Percentiles rank a stretch among this genome's conserved stretches.
Conservation (phyloP, 1,140 invertebrate genomes). For the Cotesia chilonis region DNA sequence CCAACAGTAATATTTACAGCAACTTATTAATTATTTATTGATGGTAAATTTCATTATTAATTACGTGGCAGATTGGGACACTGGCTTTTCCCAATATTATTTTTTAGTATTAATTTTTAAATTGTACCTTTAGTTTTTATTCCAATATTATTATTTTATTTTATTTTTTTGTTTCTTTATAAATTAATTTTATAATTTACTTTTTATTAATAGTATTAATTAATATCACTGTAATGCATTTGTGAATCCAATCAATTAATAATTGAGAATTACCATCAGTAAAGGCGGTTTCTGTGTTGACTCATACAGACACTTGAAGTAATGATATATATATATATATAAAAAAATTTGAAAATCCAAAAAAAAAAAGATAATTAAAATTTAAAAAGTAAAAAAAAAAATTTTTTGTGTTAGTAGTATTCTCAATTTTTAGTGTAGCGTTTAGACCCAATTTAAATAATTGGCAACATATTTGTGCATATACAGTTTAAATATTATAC, state of each 20-base stretch:
- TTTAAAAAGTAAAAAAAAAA: constrained; percentile 41
- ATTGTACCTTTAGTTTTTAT: constrained; percentile 21
- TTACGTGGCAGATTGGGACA: constrained; percentile 28
- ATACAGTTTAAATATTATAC: constrained; percentile 24
- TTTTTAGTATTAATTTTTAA: constrained; percentile 37
- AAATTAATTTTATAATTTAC: too few relatives aligned
- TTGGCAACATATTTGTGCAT: neutral
- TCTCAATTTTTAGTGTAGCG: constrained; percentile 27
- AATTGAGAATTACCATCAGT: constrained; percentile 51
- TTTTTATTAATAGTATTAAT: neutral
- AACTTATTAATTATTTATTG: constrained; percentile 21
- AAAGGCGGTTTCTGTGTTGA: constrained; percentile 58
- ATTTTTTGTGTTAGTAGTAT: constrained; percentile 30
- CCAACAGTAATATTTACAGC: neutral
- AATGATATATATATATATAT: constrained; percentile 44
- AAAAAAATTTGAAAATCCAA: constrained; percentile 43
- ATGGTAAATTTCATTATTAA: constrained; percentile 29
- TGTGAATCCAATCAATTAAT: constrained; percentile 55
- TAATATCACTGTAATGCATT: constrained; percentile 43
- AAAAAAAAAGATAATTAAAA: constrained; percentile 41
- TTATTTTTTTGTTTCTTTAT: too few relatives aligned
- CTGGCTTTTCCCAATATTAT: too few relatives aligned
- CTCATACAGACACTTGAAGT: constrained; percentile 51
- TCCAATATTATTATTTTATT: too few relatives aligned
- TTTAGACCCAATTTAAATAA: neutral